Evolutionary conservation across 2,888 invertebrate species (phyloP), one percentile per base, ranked within the genome.

Genomic region (Atherix ibis): DNA sequence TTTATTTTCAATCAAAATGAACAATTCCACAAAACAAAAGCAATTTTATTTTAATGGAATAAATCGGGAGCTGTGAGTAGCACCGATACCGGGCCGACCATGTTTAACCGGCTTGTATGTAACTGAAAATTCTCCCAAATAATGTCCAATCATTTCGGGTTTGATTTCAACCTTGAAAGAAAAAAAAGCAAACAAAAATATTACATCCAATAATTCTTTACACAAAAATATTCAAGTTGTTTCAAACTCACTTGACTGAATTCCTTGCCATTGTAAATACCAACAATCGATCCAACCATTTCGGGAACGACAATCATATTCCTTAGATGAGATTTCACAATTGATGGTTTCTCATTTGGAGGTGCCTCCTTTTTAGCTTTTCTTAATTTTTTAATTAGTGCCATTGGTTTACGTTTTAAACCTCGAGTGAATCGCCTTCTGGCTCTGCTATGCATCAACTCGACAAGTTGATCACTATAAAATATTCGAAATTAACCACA

Each of bases 261-360:
- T 26, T 85, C 80, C 63, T 91, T 91, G 44, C 91, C 91, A 51
- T 91, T 89, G 69, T 91, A 89, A 37, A 91, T 84, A 45, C 92
- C 94, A 49, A 94, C 85, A 54, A 94, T 85, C 43, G 88, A 88
- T 39, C 94, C 94, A 48, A 94, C 91, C 91, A 94, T 94, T 65
- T 94, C 92, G 1, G 94, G 94, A 12, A 94, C 79, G 54, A 94
- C 82, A 55, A 94, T 83, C 91, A 92, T 94, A 64, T 94, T 85
- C 41, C 94, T 71, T 46, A 94, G 67, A 64, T 94, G 94, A 6
- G 92, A 94, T 64, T 94, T 94, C 1, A 94, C 89, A 45, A 87
- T 83, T 62, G 89, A 84, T 19, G 94, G 94, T 56, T 94, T 94
- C 63, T 94, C 92, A 65, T 88, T 76, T 43, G 83, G 84, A 2